Conservation (phyloP, 1,140 invertebrate species). For the Macrobrachium nipponense region DNA sequence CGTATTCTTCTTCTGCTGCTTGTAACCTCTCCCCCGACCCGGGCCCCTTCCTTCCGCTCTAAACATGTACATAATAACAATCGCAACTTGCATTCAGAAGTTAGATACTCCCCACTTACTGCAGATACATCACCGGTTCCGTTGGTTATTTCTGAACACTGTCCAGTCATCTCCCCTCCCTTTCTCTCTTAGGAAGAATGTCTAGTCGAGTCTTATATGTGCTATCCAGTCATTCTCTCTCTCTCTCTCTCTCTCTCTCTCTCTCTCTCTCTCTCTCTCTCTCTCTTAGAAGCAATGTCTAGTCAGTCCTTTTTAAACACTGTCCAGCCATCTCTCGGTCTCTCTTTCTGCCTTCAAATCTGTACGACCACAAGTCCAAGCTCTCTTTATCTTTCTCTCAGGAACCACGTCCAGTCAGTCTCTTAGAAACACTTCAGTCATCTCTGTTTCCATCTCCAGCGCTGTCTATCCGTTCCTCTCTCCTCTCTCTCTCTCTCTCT, state of each 20-base stretch:
- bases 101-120: no score
- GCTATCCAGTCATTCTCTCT: neutral
- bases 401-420: no score
- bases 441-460: neutral
- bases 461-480: neutral
- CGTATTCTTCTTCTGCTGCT: no score
- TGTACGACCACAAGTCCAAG: no score
- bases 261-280: slow-evolving; percentile 6
- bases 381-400: no score
- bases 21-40: no score
- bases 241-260: slow-evolving; percentile 11
- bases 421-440: no score
- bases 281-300: neutral
- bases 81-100: no score
- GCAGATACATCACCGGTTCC: no score
- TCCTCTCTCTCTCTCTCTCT: neutral
- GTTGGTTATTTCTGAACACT: neutral
- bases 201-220: neutral
- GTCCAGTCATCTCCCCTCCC: neutral
- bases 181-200: neutral
- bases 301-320: no score
- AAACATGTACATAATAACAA: no score
- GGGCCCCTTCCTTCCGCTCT: no score
- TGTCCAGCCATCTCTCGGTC: neutral
- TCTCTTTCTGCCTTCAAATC: neutral